Evolutionary conservation across 2,113 vertebrate species (phyloP).

Genomic region (Ptilorrhoa leucosticta): DNA sequence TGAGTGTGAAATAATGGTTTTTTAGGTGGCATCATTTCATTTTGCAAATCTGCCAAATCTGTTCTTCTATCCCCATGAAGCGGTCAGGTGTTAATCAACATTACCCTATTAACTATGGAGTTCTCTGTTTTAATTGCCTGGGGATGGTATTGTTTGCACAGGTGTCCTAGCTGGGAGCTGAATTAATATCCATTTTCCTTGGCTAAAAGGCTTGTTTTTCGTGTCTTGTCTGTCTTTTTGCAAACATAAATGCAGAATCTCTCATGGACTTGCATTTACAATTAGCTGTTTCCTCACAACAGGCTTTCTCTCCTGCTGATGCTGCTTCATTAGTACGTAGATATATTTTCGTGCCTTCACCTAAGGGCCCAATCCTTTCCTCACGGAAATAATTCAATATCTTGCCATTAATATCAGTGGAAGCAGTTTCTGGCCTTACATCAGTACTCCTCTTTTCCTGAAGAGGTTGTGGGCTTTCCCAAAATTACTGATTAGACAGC

Average conservation of each 20-base stretch:
- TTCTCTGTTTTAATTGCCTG: background rate
- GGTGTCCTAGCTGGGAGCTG: background rate
- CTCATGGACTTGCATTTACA: background rate
- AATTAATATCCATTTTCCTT: conserved; percentile 40
- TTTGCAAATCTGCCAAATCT: background rate
- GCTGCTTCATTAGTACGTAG: background rate
- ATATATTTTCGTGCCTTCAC: background rate
- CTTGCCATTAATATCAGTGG: background rate
- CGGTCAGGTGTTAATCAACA: conserved; percentile 22
- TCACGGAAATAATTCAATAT: background rate
- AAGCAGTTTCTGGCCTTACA: background rate
- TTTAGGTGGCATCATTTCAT: background rate
- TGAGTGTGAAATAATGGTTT: background rate
- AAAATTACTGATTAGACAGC: background rate
- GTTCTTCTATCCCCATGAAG: background rate
- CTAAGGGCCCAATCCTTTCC: background rate
- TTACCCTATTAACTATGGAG: background rate
- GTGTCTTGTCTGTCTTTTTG: background rate
- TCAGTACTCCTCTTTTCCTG: background rate
- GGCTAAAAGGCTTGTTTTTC: conserved; percentile 16
- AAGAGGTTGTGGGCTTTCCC: background rate
- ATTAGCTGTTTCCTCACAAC: background rate
- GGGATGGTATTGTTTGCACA: conserved; percentile 24
- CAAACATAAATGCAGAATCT: background rate
- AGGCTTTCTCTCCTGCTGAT: background rate